These are phyloP conservation scores for Drosophila navojoa DNA, from an alignment of 1,140 invertebrate genomes.

Conservation along the genomic window DNA sequence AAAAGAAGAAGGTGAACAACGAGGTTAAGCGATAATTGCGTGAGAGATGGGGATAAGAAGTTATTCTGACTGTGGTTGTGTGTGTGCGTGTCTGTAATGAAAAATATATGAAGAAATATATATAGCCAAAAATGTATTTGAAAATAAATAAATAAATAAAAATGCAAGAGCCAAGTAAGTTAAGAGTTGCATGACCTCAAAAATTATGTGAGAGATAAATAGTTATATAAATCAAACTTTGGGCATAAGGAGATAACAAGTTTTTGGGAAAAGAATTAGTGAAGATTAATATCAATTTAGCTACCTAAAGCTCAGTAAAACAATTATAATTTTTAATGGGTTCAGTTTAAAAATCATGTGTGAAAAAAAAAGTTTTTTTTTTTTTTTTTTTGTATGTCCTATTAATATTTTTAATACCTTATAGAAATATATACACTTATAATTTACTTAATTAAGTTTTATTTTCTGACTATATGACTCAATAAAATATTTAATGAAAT, in stretches of 20 bases:
- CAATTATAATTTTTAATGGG: no score
- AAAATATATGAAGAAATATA: not conserved
- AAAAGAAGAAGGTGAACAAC: slow-evolving; percentile 22
- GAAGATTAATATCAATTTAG: no score
- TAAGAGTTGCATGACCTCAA: not conserved
- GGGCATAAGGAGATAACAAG: not conserved
- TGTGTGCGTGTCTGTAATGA: not conserved
- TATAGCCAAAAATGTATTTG: no score
- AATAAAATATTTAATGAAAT: no score
- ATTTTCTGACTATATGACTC: no score
- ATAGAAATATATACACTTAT: no score
- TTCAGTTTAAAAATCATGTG: no score
- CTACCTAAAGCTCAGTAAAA: no score
- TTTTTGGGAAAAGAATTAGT: not conserved
- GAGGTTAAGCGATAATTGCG: slow-evolving; percentile 34
- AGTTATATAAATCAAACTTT: not conserved
- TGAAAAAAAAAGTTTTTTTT: no score
- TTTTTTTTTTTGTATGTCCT: no score
- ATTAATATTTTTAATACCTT: no score
- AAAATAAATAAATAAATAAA: not conserved
- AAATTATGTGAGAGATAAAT: not conserved
- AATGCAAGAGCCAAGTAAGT: not conserved
- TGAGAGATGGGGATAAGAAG: slow-evolving; percentile 11
- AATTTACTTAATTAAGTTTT: no score
- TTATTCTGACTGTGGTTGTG: not conserved